These are phyloP conservation scores for Sylvilagus floridanus DNA, from an alignment of 2,797 vertebrate genomes.

Conservation along the genomic window DNA sequence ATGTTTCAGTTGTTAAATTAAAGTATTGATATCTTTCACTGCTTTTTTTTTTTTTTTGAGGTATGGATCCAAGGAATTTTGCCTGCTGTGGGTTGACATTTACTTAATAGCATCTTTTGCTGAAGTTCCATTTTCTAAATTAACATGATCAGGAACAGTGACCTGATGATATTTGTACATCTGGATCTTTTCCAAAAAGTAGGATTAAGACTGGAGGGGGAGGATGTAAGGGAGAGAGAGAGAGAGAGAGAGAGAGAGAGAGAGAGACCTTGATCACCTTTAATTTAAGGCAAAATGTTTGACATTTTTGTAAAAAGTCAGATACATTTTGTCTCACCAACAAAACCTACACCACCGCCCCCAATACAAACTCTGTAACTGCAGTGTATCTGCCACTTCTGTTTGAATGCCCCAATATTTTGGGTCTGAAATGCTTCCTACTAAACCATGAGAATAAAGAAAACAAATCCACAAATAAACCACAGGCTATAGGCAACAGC, in stretches of 20 bases:
- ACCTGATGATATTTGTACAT: conserved; percentile 77
- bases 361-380: not conserved
- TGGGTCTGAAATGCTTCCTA: not conserved
- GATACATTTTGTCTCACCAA: conserved; percentile 3
- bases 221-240: not conserved
- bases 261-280: not conserved
- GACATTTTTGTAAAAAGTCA: conserved; percentile 49
- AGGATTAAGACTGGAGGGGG: not conserved
- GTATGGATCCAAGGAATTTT: conserved; percentile 78
- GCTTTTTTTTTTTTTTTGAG: conserved; percentile 54
- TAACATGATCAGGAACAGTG: conserved; percentile 83
- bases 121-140: conserved; percentile 80
- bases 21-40: conserved; percentile 78
- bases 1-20: conserved; percentile 76
- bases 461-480: not conserved
- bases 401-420: not conserved
- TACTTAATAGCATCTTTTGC: conserved; percentile 80
- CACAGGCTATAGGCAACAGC: not conserved
- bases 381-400: not conserved
- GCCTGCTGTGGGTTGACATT: conserved; percentile 77
- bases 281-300: conserved; percentile 46
- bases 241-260: no score
- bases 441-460: conserved; percentile 39
- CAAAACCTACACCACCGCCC: not conserved
- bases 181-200: conserved; percentile 78